Evolutionary conservation across 2,888 invertebrate species (phyloP).

Genomic region (Caenorhabditis sp.): DNA sequence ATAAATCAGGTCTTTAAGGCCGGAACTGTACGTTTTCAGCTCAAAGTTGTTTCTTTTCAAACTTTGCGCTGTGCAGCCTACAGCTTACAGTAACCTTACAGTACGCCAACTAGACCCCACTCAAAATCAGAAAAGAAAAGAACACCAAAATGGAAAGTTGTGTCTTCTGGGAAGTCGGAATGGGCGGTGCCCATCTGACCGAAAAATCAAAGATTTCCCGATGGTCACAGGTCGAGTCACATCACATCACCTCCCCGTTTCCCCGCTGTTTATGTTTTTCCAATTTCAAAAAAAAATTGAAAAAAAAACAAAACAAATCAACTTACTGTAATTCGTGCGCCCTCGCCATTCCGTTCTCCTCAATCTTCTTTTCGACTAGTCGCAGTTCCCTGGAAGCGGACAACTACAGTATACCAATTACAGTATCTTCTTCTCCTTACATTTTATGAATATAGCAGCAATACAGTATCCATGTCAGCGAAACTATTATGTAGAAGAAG

Average conservation of each 20-base stretch:
- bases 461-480: constrained; percentile 55
- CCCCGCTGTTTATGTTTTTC: constrained; percentile 11
- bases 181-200: constrained; percentile 16
- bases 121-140: too few species aligned
- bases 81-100: too few species aligned
- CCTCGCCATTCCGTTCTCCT: constrained; percentile 41
- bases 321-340: constrained; percentile 47
- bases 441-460: constrained; percentile 38
- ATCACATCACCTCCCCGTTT: not conserved
- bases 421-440: constrained; percentile 22
- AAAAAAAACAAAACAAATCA: not conserved
- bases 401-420: not conserved
- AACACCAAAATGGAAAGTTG: not conserved
- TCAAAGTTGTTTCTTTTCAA: too few species aligned
- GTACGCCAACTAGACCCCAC: too few species aligned
- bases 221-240: constrained; percentile 34
- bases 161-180: not conserved
- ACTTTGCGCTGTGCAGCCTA: too few species aligned
- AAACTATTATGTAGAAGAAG: constrained; percentile 52
- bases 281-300: too few species aligned
- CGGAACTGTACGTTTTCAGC: too few species aligned
- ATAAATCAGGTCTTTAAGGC: too few species aligned
- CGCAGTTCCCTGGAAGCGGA: constrained; percentile 37
- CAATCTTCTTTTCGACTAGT: constrained; percentile 48
- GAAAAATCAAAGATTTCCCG: constrained; percentile 7